Evolutionary conservation across 2,888 invertebrate genomes (phyloP).

Genomic region (Isotomurus palustris): DNA sequence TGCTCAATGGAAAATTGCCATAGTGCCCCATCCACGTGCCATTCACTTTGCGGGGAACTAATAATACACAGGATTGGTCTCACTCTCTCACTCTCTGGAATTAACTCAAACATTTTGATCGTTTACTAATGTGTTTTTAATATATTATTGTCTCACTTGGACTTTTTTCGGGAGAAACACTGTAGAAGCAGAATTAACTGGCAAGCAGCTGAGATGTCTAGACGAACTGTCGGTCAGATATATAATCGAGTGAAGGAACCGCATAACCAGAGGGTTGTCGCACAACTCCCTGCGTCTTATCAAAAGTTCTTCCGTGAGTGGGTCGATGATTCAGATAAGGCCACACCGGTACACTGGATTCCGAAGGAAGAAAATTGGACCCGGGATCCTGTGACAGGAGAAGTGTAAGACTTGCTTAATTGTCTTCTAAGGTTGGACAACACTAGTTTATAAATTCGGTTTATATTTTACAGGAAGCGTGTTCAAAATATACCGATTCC

Average conservation of each 20-base stretch:
- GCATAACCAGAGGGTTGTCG: constrained; percentile 22
- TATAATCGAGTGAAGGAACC: constrained; percentile 13
- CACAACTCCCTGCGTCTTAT: constrained; percentile 67
- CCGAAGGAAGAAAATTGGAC: constrained; percentile 69
- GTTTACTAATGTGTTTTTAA: no score
- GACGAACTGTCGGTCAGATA: no score
- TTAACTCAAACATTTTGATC: no score
- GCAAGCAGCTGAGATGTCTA: no score
- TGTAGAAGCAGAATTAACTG: no score
- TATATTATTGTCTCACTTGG: no score
- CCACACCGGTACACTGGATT: constrained; percentile 63
- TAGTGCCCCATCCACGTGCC: no score
- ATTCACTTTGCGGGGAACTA: no score
- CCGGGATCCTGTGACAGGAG: constrained; percentile 66
- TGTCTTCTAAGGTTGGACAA: background rate
- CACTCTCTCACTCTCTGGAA: no score
- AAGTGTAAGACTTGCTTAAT: constrained; percentile 55
- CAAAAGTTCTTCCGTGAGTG: constrained; percentile 83
- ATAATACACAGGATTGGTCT: no score
- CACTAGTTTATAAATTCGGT: background rate
- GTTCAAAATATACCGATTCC: constrained; percentile 74
- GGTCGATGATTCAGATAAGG: constrained; percentile 58
- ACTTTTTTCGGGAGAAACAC: no score
- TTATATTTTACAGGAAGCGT: constrained; percentile 53
- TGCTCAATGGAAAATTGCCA: no score